phyloP scores from a whole-genome alignment of 2,797 vertebrate genomes.

The Crenuchus spilurus region DNA sequence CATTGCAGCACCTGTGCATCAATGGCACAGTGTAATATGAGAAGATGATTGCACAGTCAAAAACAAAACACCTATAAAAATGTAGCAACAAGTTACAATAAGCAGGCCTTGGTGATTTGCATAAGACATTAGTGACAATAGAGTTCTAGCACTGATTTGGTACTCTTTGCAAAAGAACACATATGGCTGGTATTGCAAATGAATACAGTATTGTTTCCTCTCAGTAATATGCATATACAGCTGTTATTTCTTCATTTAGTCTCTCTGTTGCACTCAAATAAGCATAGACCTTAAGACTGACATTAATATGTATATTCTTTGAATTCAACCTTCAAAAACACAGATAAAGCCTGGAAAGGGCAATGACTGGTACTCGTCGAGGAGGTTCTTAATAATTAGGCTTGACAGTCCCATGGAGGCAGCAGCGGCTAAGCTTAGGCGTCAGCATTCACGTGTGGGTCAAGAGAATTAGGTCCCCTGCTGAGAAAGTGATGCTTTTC shows the following conservation, averaged over 20 bases:
- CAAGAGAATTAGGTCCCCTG: slow-evolving; percentile 54
- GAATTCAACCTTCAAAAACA: slow-evolving; percentile 24
- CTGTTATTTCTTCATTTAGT: too few relatives aligned
- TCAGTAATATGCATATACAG: too few relatives aligned
- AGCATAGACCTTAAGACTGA: too few relatives aligned
- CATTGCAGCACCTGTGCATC: slow-evolving; percentile 6
- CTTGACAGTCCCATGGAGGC: slow-evolving; percentile 54
- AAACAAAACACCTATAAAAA: neutral
- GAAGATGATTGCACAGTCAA: neutral
- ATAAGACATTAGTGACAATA: too few relatives aligned
- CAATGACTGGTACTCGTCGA: slow-evolving; percentile 43
- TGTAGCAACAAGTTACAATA: too few relatives aligned
- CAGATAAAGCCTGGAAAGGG: slow-evolving; percentile 14
- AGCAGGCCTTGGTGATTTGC: neutral
- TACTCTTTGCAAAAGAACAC: too few relatives aligned
- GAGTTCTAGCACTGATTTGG: too few relatives aligned
- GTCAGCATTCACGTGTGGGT: slow-evolving; percentile 63
- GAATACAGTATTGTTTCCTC: too few relatives aligned
- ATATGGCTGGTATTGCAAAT: too few relatives aligned
- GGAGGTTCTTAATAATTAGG: slow-evolving; percentile 61
- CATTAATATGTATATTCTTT: too few relatives aligned
- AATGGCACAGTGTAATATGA: slow-evolving; percentile 28
- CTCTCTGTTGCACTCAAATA: too few relatives aligned
- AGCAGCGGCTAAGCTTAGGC: slow-evolving; percentile 56
- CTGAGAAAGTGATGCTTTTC: slow-evolving; percentile 54